phyloP scores from a whole-genome alignment of 2,113 vertebrate species.

The Microcebus griseorufus region DNA sequence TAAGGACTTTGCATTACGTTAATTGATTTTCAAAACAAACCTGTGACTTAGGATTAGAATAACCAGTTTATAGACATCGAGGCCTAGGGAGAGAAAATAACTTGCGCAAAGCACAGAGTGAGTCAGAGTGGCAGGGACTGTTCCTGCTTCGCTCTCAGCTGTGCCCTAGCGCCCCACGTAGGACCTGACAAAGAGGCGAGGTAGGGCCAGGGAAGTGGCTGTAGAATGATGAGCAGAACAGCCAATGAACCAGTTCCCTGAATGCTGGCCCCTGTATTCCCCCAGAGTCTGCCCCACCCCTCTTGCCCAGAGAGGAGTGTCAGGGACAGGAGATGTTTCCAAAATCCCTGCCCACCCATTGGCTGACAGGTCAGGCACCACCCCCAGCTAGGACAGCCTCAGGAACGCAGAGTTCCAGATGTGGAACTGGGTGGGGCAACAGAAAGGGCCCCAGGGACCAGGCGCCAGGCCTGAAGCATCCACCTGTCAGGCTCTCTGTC shows the following conservation, averaged over 20 bases:
- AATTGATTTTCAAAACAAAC: not conserved
- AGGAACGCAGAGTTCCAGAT: conserved; percentile 62
- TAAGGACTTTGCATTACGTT: not conserved
- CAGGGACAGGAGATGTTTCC: not conserved
- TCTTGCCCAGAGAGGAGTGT: conserved; percentile 17
- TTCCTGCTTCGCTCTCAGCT: conserved; percentile 4
- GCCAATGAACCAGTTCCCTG: not conserved
- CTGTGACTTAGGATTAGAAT: not conserved
- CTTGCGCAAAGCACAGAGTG: not conserved
- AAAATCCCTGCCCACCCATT: not conserved
- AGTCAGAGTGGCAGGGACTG: not conserved
- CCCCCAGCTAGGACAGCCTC: not conserved
- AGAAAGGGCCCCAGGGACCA: not conserved
- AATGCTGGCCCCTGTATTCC: not conserved
- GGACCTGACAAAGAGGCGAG: not conserved
- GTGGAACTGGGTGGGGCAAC: conserved; percentile 5
- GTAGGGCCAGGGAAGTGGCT: not conserved
- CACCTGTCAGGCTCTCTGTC: not conserved
- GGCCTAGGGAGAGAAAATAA: not conserved
- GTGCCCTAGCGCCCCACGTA: not conserved
- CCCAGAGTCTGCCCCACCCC: not conserved
- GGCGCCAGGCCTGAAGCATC: not conserved
- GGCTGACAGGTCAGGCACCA: not conserved
- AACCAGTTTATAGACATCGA: not conserved
- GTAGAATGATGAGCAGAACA: not conserved